Conservation (phyloP, 2,113 vertebrate genomes). For the Kryptolebias marmoratus region DNA sequence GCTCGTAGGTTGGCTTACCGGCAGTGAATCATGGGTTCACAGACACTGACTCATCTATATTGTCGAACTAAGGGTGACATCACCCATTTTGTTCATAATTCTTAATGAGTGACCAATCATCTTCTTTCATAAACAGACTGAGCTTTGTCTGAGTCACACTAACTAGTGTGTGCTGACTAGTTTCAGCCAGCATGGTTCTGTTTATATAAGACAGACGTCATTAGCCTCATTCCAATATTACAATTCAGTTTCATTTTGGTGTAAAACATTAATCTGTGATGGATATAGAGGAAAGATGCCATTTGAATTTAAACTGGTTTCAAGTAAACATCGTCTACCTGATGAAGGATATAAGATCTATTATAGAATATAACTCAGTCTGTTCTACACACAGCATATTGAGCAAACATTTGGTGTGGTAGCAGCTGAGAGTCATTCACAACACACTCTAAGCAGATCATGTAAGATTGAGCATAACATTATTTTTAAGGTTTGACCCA, state of each 20-base stretch:
- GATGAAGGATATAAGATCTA: no score
- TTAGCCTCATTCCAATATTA: conserved; percentile 52
- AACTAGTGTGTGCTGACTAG: no score
- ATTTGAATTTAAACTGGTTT: no score
- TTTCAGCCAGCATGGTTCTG: neutral
- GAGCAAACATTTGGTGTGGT: no score
- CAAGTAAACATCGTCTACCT: no score
- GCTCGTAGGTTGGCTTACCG: conserved; percentile 33
- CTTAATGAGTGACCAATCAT: conserved; percentile 16
- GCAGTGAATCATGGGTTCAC: conserved; percentile 32
- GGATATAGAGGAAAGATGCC: no score
- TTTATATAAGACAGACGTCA: conserved; percentile 12
- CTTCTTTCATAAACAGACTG: conserved; percentile 33
- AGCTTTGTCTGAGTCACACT: conserved; percentile 54
- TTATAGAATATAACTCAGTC: no score
- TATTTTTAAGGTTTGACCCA: no score
- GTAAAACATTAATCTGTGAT: conserved; percentile 11
- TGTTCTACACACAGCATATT: no score
- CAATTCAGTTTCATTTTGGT: conserved; percentile 39
- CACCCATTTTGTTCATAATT: conserved; percentile 26
- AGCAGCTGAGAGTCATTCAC: no score
- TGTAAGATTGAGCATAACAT: no score
- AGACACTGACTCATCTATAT: conserved; percentile 35
- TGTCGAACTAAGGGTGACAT: conserved; percentile 9
- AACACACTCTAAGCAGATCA: no score